Evolutionary conservation across 2,113 vertebrate genomes (phyloP).

Genomic region (Leiothrix lutea): DNA sequence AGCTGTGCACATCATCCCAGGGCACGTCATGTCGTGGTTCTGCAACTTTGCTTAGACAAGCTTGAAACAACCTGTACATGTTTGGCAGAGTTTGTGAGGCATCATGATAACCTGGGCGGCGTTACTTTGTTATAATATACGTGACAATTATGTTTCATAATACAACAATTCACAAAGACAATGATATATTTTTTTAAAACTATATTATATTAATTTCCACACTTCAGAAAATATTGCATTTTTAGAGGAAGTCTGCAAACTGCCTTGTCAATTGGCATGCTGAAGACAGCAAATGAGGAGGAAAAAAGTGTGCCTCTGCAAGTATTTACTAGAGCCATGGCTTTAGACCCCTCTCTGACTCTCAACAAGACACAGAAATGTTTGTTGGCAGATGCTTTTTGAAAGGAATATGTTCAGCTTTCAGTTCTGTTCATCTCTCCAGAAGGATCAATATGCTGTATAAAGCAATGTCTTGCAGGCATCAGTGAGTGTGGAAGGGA

Average conservation of each 20-base stretch:
- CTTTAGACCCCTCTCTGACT: background rate
- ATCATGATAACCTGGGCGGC: background rate
- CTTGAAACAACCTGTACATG: background rate
- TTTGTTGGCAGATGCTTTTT: background rate
- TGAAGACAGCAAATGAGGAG: background rate
- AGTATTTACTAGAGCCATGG: background rate
- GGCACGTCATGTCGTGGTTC: background rate
- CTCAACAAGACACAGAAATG: background rate
- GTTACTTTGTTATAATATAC: background rate
- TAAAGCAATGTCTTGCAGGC: background rate
- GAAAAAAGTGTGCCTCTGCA: background rate
- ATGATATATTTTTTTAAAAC: background rate
- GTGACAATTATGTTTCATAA: background rate
- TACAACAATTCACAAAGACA: background rate
- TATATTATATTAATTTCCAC: background rate
- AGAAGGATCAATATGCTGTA: background rate
- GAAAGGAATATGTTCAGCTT: background rate
- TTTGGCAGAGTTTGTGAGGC: background rate
- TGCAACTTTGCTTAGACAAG: background rate
- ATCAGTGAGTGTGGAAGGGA: background rate
- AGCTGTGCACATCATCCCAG: background rate
- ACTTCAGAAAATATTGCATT: background rate
- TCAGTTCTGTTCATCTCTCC: background rate
- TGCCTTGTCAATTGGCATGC: background rate
- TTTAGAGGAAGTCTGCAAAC: background rate